Conservation (phyloP, 2,797 vertebrate genomes). For the Girardinus metallicus region DNA sequence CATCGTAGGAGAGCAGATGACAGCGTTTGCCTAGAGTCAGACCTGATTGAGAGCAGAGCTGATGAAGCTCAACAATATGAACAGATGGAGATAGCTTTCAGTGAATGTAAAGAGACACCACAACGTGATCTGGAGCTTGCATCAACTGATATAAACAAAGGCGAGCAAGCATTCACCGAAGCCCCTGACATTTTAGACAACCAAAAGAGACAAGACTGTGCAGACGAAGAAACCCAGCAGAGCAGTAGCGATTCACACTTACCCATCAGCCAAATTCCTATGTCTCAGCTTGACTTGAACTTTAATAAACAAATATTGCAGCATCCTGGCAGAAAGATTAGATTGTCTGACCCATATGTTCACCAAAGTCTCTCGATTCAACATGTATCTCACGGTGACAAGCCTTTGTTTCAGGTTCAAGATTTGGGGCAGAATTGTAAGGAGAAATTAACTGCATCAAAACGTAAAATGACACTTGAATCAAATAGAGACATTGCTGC, state of each 20-base stretch:
- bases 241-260: neutral
- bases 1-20: constrained; percentile 66
- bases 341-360: constrained; percentile 69
- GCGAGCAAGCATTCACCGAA: constrained; percentile 7
- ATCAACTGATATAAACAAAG: constrained; percentile 19
- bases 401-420: constrained; percentile 9
- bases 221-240: constrained; percentile 15
- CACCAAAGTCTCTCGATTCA: constrained; percentile 48
- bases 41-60: neutral
- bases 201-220: constrained; percentile 14
- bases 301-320: constrained; percentile 47
- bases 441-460: constrained; percentile 37
- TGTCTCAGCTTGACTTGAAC: constrained; percentile 22
- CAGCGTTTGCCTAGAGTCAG: constrained; percentile 16
- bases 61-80: constrained; percentile 18
- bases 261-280: constrained; percentile 4
- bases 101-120: constrained; percentile 19
- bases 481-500: constrained; percentile 11
- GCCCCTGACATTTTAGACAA: constrained; percentile 1
- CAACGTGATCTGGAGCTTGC: constrained; percentile 17
- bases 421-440: constrained; percentile 17
- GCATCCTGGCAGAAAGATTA: constrained; percentile 45
- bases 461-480: constrained; percentile 65
- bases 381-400: constrained; percentile 10
- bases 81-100: constrained; percentile 1